Evolutionary conservation across 2,888 invertebrate genomes (phyloP).

Genomic region (Rhogogaster chlorosoma): DNA sequence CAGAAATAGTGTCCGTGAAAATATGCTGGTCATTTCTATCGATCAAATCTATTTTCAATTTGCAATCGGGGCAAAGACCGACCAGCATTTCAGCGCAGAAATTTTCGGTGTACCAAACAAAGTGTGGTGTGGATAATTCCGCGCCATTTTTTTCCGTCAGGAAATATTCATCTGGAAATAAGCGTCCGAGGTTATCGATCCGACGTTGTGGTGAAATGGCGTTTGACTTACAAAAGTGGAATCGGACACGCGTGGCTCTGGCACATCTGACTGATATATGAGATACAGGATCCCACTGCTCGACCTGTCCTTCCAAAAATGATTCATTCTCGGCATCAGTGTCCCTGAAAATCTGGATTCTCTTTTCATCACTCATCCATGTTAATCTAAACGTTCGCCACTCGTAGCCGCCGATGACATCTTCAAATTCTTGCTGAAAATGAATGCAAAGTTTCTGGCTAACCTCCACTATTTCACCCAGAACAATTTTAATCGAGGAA

Average conservation of each 20-base stretch:
- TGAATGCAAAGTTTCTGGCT: neutral
- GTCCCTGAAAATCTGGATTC: neutral
- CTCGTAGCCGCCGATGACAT: neutral
- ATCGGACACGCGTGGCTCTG: conserved; percentile 54
- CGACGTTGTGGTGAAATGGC: neutral
- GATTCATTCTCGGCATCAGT: conserved; percentile 36
- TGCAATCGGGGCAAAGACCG: conserved; percentile 62
- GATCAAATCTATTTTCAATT: conserved; percentile 55
- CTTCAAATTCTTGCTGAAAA: conserved; percentile 53
- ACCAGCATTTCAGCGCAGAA: conserved; percentile 63
- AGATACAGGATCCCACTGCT: neutral
- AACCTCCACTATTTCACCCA: no score
- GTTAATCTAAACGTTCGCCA: neutral
- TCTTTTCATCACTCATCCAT: no score
- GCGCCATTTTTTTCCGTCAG: conserved; percentile 51
- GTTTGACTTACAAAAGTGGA: conserved; percentile 62
- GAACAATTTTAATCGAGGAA: no score
- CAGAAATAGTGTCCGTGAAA: conserved; percentile 24
- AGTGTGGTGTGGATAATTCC: conserved; percentile 55
- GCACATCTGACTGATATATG: conserved; percentile 56
- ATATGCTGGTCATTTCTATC: neutral
- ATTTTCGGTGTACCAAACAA: neutral
- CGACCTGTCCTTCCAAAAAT: neutral
- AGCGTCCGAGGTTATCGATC: neutral
- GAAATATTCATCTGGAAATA: conserved; percentile 59